Evolutionary conservation across 2,888 invertebrate species (phyloP).

Genomic region (Stenichneumon culpator): DNA sequence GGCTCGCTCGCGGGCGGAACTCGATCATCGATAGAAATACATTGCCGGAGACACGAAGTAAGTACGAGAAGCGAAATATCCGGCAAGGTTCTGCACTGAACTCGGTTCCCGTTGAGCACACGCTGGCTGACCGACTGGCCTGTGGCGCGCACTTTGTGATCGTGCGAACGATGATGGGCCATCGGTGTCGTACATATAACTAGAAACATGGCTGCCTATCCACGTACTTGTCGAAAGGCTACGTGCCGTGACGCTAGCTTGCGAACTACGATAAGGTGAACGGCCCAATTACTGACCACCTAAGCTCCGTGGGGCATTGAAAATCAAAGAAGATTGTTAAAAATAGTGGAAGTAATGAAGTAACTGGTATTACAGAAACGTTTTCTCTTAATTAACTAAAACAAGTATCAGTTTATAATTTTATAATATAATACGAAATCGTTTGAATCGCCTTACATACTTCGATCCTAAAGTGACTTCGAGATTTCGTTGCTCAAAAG

Average conservation of each 20-base stretch:
- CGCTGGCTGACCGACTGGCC: not conserved
- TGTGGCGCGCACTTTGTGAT: constrained; percentile 15
- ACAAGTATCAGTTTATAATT: too few species aligned
- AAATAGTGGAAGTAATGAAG: too few species aligned
- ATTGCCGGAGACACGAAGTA: constrained; percentile 46
- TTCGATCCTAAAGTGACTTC: too few species aligned
- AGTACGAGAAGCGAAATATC: constrained; percentile 10
- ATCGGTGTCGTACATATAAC: constrained; percentile 20
- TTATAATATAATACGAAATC: too few species aligned
- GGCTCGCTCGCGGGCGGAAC: constrained; percentile 54
- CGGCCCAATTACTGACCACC: too few species aligned
- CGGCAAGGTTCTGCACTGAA: not conserved
- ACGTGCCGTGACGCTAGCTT: constrained; percentile 9
- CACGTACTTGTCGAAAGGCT: constrained; percentile 3
- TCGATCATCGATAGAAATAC: constrained; percentile 68
- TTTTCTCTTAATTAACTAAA: too few species aligned
- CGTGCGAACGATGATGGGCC: constrained; percentile 16
- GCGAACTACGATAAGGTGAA: not conserved
- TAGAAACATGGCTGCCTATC: not conserved
- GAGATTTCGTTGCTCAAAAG: too few species aligned
- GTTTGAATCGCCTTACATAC: too few species aligned
- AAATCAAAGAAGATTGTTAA: too few species aligned
- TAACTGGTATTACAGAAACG: too few species aligned
- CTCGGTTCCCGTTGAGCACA: not conserved
- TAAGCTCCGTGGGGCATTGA: too few species aligned